Conservation (phyloP, 2,113 vertebrate genomes). For the Panthera leo region DNA sequence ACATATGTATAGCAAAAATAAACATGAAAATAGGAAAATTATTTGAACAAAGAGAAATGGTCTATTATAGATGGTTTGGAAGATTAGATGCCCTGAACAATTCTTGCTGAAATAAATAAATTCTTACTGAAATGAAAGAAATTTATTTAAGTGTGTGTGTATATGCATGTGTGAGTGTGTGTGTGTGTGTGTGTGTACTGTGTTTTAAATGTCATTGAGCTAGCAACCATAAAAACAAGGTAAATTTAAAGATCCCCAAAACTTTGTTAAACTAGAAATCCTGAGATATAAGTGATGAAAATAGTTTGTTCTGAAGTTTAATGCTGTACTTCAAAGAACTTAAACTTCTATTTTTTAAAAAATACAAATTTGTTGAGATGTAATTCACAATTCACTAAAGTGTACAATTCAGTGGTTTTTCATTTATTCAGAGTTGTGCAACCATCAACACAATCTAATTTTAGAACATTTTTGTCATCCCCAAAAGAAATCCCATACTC, state of each 20-base stretch:
- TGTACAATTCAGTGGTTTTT: background rate
- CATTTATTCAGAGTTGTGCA: background rate
- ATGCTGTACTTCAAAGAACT: background rate
- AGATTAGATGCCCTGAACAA: background rate
- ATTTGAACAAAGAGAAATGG: background rate
- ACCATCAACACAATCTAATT: background rate
- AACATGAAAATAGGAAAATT: background rate
- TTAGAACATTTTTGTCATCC: background rate
- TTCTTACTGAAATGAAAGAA: background rate
- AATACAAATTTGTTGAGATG: background rate
- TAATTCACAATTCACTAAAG: background rate
- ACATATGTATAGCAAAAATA: background rate
- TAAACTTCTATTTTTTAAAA: background rate
- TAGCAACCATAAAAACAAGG: background rate
- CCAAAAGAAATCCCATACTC: background rate
- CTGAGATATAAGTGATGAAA: background rate
- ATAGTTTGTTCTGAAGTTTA: background rate
- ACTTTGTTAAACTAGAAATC: background rate
- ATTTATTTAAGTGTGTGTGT: background rate
- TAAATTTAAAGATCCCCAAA: background rate
- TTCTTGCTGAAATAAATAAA: background rate
- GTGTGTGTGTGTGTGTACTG: too few species aligned
- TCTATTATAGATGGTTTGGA: background rate
- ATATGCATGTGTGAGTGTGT: too few species aligned
- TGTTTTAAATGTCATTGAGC: background rate